phyloP scores from a whole-genome alignment of 2,113 vertebrate genomes.

The Etia nguti region DNA sequence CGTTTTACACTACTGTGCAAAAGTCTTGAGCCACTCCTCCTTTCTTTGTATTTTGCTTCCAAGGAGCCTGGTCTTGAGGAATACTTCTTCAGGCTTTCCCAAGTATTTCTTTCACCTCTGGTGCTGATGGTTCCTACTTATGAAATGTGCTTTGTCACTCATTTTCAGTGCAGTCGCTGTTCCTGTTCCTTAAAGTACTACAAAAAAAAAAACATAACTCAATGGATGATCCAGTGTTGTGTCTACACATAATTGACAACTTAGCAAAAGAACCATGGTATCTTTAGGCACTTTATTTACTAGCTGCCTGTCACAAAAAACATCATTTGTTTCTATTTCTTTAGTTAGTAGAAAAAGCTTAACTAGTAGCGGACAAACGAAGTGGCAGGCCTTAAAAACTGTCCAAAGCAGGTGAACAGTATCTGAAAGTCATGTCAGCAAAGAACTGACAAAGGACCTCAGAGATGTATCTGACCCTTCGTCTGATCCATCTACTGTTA shows the following conservation, averaged over 20 bases:
- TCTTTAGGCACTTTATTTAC: background rate
- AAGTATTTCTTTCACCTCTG: background rate
- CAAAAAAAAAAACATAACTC: background rate
- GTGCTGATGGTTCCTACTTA: background rate
- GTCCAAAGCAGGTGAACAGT: background rate
- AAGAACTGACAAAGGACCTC: background rate
- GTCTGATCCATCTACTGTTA: background rate
- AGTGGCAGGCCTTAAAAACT: background rate
- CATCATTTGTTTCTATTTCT: background rate
- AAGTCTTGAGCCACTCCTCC: background rate
- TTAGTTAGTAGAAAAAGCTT: background rate
- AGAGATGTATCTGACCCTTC: background rate
- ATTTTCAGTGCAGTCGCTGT: background rate
- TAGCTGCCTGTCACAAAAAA: background rate
- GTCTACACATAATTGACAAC: background rate
- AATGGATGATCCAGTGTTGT: background rate
- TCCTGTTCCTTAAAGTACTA: background rate
- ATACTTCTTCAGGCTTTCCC: background rate
- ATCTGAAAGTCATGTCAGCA: background rate
- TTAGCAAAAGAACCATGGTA: rapidly evolving
- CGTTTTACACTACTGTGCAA: background rate
- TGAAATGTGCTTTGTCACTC: background rate
- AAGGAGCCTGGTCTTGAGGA: background rate
- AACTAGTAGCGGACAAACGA: background rate
- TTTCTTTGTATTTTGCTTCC: background rate